Evolutionary conservation across 2,888 invertebrate species (phyloP), one percentile per base, ranked within the genome.

Genomic region (Fissipunctia ypsillon): DNA sequence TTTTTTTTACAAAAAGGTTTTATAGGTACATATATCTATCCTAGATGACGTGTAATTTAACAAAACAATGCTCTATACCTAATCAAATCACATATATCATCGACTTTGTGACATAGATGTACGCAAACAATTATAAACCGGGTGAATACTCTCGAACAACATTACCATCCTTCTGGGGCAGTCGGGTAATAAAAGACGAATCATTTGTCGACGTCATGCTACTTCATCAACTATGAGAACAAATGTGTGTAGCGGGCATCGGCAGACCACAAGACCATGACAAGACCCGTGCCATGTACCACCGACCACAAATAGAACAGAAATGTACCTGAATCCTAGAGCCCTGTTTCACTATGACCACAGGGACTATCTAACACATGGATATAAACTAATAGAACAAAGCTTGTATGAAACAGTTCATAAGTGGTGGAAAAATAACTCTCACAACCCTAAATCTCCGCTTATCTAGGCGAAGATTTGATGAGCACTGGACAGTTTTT

Each of bases 221-320:
- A 35, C 35, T 52, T 69, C 69, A 79, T 81, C 57, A 73, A 81
- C 78, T 67, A 78, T 65, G 45, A 12, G 31, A 64, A 76, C 57
- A 28, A 69, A 76, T 69, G 67, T 48, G 52, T 73, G 69, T 75
- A 52, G 31, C 41, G 5, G 67, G 52, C 43, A 69, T 56, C 38
- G 61, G 28, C 50, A 65, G 61, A 43, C 56, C 81, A 72, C 81
- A 41, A 50, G 69, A 35, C 54, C 48, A 57, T 52, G 64, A 5
- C 35, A n/a, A 25, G 50, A 38, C 19, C 48, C 19, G 43, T 31
- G 38, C 65, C 60, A 2, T 31, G 54, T 41, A 50, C 75, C 56
- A 6, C 35, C 56, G 14, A 67, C 68, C 81, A 72, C 76, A 81
- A 67, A 59, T 54, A 67, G n/a, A 43, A 74, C 31, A 52, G 14